A percentile compares a stretch with the other conserved stretches of the same genome.
These are phyloP conservation scores for Corythornis cristatus DNA, from an alignment of 2,113 vertebrate genomes.

Conservation along the genomic window DNA sequence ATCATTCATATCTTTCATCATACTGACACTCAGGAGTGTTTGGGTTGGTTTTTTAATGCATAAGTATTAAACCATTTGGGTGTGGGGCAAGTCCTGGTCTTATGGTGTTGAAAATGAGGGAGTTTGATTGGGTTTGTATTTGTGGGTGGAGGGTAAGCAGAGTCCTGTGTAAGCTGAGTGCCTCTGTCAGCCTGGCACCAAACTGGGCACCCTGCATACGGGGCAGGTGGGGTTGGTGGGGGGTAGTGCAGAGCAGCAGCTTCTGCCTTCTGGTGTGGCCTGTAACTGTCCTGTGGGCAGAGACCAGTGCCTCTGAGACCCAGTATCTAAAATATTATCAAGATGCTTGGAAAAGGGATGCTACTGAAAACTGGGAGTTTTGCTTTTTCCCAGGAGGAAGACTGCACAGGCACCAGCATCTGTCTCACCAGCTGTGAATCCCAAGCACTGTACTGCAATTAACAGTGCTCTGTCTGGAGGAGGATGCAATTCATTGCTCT, in stretches of 20 bases:
- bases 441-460: not conserved
- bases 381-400: not conserved
- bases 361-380: not conserved
- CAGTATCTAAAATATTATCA: not conserved
- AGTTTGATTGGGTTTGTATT: fast-evolving
- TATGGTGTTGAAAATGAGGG: not conserved
- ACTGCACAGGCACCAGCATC: not conserved
- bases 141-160: not conserved
- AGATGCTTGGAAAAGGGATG: not conserved
- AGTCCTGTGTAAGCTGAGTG: too few relatives aligned
- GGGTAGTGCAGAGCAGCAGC: not conserved
- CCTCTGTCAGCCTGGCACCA: not conserved
- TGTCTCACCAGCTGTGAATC: fast-evolving
- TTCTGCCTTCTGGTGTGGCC: not conserved
- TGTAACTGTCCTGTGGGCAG: not conserved
- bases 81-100: not conserved
- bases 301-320: not conserved
- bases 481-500: not conserved
- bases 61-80: not conserved
- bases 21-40: not conserved
- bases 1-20: not conserved
- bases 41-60: not conserved
- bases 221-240: not conserved
- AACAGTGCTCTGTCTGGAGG: not conserved
- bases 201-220: too few relatives aligned